Base-by-base conservation (phyloP, 2,888 invertebrate species). In the Synergus itoensis region DNA sequence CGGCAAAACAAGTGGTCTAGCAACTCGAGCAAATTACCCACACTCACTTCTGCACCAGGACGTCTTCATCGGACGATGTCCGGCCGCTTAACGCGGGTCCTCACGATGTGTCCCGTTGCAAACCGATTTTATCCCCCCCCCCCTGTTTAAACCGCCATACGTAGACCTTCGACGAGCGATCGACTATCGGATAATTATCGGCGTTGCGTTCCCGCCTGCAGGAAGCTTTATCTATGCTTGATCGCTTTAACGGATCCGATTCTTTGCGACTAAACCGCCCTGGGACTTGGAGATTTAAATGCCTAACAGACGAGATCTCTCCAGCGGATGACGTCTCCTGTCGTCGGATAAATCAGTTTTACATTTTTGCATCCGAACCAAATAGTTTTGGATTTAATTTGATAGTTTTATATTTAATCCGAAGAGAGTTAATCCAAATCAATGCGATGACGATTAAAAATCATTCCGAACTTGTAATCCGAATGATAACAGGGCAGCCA, bases 21-120 rank as follows among this genome's bases (percentile, higher is more conserved):
- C 90, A 89, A 90, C 89, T 89, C 87, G 90, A 87, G 89, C 90
- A 90, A 90, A 90, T 90, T 90, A 88, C 88, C 88, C 86, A 88
- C 89, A 87, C 89, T 89, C 87, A 87, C 87, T 88, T 83, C 84
- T 76, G 69, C 79, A 62, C 81, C 83, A 80, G 86, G 87, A 90
- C 88, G 87, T 89, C 89, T 89, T 88, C 89, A 90, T 89, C 87
- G 83, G 85, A 85, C 84, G 84, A 84, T 84, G 77, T 77, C 77
- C 77, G 77, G 65, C 75, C 69, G 28, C 48, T 69, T 69, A 69
- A 69, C 79, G 76, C 69, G 79, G 76, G 76, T 77, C 57, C 79
- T 36, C 45, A 60, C 78, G 77, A 78, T 80, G 65, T 77, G 65
- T 64, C 77, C 36, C 57, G 77, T 77, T 78, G 73, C 60, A 78